Conservation (phyloP, 2,113 vertebrate species). For the Rhinolophus ferrumequinum region DNA sequence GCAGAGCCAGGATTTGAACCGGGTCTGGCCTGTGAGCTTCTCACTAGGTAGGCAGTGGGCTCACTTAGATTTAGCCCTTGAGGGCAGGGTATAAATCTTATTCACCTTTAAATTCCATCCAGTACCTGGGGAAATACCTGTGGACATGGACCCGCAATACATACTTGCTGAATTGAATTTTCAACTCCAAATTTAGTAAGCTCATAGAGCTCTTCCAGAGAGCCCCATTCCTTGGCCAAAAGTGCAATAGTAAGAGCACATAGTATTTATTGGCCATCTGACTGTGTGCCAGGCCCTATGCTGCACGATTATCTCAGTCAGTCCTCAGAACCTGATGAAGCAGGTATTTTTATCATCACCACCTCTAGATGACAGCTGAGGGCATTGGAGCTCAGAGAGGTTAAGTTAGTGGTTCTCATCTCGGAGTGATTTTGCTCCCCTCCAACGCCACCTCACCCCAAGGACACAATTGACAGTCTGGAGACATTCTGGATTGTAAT, state of each 20-base stretch:
- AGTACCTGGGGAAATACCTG: neutral
- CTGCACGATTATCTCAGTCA: neutral
- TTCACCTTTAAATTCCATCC: neutral
- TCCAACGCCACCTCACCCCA: neutral
- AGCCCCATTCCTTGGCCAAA: neutral
- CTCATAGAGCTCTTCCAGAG: neutral
- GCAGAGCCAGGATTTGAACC: neutral
- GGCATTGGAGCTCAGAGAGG: neutral
- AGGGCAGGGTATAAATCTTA: neutral
- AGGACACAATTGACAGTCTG: neutral
- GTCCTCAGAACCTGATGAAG: neutral
- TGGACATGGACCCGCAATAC: neutral
- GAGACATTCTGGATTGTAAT: neutral
- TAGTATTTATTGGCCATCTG: neutral
- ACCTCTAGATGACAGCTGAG: neutral
- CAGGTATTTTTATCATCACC: neutral
- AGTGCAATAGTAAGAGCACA: neutral
- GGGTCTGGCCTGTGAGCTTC: neutral
- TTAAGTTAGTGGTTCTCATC: neutral
- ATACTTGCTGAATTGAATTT: conserved; percentile 20
- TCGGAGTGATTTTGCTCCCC: neutral
- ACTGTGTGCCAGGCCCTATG: neutral
- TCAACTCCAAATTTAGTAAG: neutral
- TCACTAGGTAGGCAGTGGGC: neutral
- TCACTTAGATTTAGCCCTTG: neutral